phyloP scores from a whole-genome alignment of 2,888 invertebrate species.

The Apomyelois bistriatella region DNA sequence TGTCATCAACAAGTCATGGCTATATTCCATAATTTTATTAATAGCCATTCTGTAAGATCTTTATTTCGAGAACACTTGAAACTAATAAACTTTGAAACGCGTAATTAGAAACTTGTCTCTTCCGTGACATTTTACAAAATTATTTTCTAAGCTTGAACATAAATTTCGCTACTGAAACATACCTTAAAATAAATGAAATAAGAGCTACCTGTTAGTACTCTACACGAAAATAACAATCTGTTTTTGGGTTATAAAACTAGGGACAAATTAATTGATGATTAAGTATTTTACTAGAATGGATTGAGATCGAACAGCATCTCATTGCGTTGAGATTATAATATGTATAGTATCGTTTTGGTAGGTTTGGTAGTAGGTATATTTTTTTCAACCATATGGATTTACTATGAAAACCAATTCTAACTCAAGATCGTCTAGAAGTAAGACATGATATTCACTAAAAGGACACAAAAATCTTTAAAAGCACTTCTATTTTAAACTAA shows the following conservation, averaged over 20 bases:
- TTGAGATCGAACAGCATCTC: background rate
- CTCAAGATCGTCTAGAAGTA: too few relatives aligned
- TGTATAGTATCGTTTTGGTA: too few relatives aligned
- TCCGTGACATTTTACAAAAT: conserved; percentile 21
- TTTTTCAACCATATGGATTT: too few relatives aligned
- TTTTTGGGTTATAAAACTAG: conserved; percentile 5
- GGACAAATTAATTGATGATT: conserved; percentile 2
- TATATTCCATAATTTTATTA: too few relatives aligned
- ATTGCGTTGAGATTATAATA: too few relatives aligned
- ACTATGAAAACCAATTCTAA: too few relatives aligned
- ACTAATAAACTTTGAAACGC: conserved; percentile 39
- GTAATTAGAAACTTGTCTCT: conserved; percentile 36
- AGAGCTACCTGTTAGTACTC: background rate
- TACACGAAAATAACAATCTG: background rate
- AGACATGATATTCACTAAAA: too few relatives aligned
- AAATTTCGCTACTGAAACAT: background rate
- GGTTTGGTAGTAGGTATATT: too few relatives aligned
- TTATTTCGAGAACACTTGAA: conserved; percentile 18
- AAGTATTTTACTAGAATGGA: conserved; percentile 1
- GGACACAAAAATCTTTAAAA: too few relatives aligned
- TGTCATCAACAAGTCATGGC: too few relatives aligned
- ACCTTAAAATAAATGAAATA: conserved; percentile 8
- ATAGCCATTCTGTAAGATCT: background rate
- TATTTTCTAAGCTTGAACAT: conserved; percentile 12
- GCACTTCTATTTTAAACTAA: too few relatives aligned